These are phyloP conservation scores for Sphenodon punctatus DNA, from an alignment of 2,797 vertebrate genomes.

Conservation along the genomic window DNA sequence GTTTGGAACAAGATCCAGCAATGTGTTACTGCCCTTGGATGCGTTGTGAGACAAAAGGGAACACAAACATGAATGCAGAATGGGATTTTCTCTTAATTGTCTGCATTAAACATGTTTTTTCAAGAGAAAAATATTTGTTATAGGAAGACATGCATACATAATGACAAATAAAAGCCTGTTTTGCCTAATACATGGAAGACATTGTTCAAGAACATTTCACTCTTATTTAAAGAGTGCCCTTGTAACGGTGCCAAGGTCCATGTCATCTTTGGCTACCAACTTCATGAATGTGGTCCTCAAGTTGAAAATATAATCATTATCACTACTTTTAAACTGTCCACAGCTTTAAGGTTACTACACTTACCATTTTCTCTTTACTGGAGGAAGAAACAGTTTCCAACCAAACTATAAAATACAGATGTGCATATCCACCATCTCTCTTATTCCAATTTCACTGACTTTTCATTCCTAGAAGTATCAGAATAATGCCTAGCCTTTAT, in stretches of 20 bases:
- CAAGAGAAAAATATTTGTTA: slow-evolving; percentile 17
- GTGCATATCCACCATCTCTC: neutral
- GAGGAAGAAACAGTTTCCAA: neutral
- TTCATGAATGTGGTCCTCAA: neutral
- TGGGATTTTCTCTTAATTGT: neutral
- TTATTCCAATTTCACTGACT: neutral
- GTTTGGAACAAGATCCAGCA: neutral
- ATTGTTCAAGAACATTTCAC: slow-evolving; percentile 22
- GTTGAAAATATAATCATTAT: neutral
- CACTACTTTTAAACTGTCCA: neutral
- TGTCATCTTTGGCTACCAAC: neutral
- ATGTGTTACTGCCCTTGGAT: neutral
- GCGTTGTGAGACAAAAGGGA: neutral
- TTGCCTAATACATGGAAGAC: slow-evolving; percentile 13
- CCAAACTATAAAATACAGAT: neutral
- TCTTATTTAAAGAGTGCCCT: neutral
- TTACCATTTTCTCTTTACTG: neutral
- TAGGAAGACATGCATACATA: neutral
- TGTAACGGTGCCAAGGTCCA: neutral
- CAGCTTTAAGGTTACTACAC: neutral
- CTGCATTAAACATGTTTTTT: slow-evolving; percentile 10
- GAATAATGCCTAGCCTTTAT: neutral
- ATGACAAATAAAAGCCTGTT: slow-evolving; percentile 23
- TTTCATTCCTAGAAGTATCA: neutral
- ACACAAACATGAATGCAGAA: slow-evolving; percentile 19